Conservation (phyloP, 2,888 invertebrate genomes). For the Leptothorax acervorum region DNA sequence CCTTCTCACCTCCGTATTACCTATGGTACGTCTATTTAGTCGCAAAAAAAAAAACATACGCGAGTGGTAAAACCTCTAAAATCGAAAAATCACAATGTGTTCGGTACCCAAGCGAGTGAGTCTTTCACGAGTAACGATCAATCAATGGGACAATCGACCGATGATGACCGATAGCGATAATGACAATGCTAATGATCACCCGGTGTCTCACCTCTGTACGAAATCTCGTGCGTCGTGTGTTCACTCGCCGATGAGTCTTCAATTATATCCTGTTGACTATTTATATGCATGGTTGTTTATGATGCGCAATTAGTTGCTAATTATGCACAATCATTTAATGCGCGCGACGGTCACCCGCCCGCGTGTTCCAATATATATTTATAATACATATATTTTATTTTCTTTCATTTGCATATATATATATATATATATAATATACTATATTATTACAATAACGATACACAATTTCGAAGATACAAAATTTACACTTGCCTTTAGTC, state of each 20-base stretch:
- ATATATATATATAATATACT: conserved; percentile 56
- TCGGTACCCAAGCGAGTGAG: conserved; percentile 60
- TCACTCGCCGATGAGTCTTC: conserved; percentile 68
- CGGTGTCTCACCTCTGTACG: conserved; percentile 24
- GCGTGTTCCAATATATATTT: conserved; percentile 54
- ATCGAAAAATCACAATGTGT: conserved; percentile 64
- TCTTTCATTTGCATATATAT: conserved; percentile 46
- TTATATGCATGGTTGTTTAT: conserved; percentile 69
- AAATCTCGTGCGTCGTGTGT: conserved; percentile 57
- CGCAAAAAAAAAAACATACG: conserved; percentile 53
- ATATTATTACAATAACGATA: conserved; percentile 78
- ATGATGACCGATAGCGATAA: conserved; percentile 65
- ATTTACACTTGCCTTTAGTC: conserved; percentile 77
- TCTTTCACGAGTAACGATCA: conserved; percentile 55
- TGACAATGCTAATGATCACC: conserved; percentile 59
- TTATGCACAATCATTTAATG: conserved; percentile 81
- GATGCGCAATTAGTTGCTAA: conserved; percentile 78
- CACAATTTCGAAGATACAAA: conserved; percentile 84
- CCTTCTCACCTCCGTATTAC: conserved; percentile 4
- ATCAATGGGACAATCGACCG: conserved; percentile 52
- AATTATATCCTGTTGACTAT: conserved; percentile 70
- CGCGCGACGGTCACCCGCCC: conserved; percentile 66
- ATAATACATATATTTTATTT: conserved; percentile 64
- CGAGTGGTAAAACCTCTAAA: conserved; percentile 70
- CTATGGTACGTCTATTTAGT: conserved; percentile 44